These are phyloP conservation scores for Dorcus parallelipipedus DNA, from an alignment of 2,888 invertebrate species.

Conservation along the genomic window DNA sequence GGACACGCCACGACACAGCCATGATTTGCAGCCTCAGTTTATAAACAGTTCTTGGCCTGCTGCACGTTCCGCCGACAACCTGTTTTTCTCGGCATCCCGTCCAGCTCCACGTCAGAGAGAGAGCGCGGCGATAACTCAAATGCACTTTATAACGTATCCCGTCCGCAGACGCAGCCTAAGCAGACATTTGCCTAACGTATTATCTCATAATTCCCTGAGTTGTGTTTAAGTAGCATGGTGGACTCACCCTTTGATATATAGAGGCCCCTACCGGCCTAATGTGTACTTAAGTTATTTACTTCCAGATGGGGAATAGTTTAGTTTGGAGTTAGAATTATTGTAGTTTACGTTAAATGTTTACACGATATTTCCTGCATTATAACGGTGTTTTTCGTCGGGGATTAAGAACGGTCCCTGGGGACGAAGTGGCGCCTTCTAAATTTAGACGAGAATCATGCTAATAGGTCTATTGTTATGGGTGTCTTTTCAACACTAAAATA, in stretches of 20 bases:
- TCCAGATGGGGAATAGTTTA: slow-evolving; percentile 38
- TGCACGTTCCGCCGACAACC: slow-evolving; percentile 13
- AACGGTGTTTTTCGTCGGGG: too few species aligned
- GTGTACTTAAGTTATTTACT: slow-evolving; percentile 48
- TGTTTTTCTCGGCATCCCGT: slow-evolving; percentile 6
- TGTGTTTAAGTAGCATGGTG: slow-evolving; percentile 44
- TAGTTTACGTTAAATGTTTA: not conserved
- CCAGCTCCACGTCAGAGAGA: slow-evolving; percentile 4
- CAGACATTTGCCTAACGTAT: slow-evolving; percentile 47
- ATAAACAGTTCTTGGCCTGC: slow-evolving; percentile 25
- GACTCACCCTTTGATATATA: slow-evolving; percentile 44
- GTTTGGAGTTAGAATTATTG: slow-evolving; percentile 13
- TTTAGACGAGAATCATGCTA: too few species aligned
- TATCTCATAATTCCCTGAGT: slow-evolving; percentile 48
- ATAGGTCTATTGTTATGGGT: too few species aligned
- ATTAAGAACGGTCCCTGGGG: too few species aligned
- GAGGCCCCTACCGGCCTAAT: slow-evolving; percentile 40
- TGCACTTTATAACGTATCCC: slow-evolving; percentile 1
- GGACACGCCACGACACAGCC: slow-evolving; percentile 28
- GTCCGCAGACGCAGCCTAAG: slow-evolving; percentile 31
- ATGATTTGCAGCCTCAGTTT: slow-evolving; percentile 31
- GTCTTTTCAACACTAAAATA: too few species aligned
- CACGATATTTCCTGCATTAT: too few species aligned
- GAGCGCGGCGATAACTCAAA: slow-evolving; percentile 8
- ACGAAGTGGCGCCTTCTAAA: too few species aligned